phyloP scores from a whole-genome alignment of 2,113 vertebrate genomes.

The Aphyosemion australe region DNA sequence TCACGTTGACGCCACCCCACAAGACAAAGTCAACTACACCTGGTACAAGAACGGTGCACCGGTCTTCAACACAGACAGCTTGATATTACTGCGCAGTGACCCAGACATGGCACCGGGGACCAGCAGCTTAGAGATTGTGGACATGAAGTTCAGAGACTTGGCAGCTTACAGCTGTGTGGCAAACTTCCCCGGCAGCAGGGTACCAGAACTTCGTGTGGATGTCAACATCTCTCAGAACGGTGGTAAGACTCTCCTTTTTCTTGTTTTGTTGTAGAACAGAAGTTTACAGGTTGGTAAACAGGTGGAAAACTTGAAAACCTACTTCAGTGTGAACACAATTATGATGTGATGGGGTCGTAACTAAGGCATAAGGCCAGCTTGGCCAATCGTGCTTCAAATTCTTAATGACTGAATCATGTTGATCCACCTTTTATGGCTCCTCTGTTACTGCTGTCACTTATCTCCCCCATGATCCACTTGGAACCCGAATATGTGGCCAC shows the following conservation, averaged over 20 bases:
- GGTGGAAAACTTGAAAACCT: no score
- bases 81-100: constrained; percentile 92
- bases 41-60: constrained; percentile 94
- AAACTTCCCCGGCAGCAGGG: constrained; percentile 87
- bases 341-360: no score
- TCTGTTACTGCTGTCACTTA: no score
- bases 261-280: neutral
- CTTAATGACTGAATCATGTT: no score
- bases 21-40: constrained; percentile 96
- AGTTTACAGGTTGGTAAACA: neutral
- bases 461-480: no score
- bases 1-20: constrained; percentile 95
- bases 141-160: constrained; percentile 95
- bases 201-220: constrained; percentile 90
- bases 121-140: constrained; percentile 95
- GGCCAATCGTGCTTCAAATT: no score
- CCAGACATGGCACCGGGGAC: constrained; percentile 91
- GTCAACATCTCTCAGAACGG: constrained; percentile 98
- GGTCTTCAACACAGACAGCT: constrained; percentile 85
- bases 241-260: constrained; percentile 77
- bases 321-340: no score
- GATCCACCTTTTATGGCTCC: no score
- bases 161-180: constrained; percentile 94
- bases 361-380: no score
- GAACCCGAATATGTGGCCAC: no score